phyloP scores from a whole-genome alignment of 92 coral and sea anemone genomes.

The Ricordea florida region DNA sequence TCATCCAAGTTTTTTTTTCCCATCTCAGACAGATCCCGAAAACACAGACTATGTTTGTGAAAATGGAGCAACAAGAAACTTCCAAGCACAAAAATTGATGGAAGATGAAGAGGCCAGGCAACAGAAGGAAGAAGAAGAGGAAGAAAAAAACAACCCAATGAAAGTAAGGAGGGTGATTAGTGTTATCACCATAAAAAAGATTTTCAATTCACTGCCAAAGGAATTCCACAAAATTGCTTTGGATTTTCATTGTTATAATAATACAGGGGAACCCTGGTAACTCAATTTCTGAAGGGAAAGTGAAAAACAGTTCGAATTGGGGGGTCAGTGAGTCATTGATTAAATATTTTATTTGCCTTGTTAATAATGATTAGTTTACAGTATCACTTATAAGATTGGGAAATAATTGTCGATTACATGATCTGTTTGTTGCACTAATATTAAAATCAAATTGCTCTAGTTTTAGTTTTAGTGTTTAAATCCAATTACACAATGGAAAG shows the following conservation, averaged over 20 bases:
- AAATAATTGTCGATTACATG: too few relatives aligned
- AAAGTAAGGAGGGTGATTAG: constrained; percentile 45
- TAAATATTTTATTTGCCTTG: too few relatives aligned
- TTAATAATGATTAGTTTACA: too few relatives aligned
- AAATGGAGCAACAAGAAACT: constrained; percentile 96
- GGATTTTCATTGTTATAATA: too few relatives aligned
- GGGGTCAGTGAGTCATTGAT: too few relatives aligned
- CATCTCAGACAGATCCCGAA: constrained; percentile 91
- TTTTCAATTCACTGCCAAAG: neutral
- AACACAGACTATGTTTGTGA: constrained; percentile 97
- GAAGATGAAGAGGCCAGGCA: constrained; percentile 87
- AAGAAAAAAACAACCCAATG: constrained; percentile 96
- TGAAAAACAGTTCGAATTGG: too few relatives aligned
- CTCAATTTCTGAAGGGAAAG: too few relatives aligned
- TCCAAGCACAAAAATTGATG: constrained; percentile 86
- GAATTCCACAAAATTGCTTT: neutral
- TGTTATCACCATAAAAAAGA: neutral
- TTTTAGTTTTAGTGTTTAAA: too few relatives aligned
- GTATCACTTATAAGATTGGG: too few relatives aligned
- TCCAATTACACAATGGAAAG: too few relatives aligned
- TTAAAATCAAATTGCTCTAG: neutral
- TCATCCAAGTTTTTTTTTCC: neutral
- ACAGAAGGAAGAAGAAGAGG: constrained; percentile 90
- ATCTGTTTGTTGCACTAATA: too few relatives aligned
- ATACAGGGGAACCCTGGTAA: too few relatives aligned